A percentile compares a stretch with the other conserved stretches of the same genome.
Evolutionary conservation across 1,140 invertebrate species (phyloP).

Genomic region (Aphelenchoides fujianensis): DNA sequence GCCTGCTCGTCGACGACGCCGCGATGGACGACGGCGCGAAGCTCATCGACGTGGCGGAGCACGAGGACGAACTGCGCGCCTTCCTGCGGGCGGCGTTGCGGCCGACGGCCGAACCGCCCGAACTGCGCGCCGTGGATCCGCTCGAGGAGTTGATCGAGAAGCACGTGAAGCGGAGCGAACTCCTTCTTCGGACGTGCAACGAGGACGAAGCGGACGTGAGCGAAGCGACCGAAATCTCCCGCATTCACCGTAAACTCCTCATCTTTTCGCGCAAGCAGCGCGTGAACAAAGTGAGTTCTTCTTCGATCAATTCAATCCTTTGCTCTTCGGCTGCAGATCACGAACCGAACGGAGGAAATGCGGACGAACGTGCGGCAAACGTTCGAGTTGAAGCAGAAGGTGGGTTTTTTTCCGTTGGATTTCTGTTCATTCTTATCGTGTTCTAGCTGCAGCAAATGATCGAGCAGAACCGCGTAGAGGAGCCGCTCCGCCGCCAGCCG

Average conservation of each 20-base stretch:
- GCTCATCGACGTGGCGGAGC: neutral
- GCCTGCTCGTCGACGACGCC: neutral
- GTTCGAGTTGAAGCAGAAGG: constrained; percentile 2
- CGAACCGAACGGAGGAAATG: constrained; percentile 17
- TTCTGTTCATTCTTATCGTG: too few species aligned
- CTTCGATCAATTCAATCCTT: neutral
- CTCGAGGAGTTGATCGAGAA: neutral
- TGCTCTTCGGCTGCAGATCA: neutral
- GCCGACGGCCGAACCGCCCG: neutral
- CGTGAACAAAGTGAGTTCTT: neutral
- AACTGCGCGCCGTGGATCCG: neutral
- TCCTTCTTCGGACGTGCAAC: neutral
- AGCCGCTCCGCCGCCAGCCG: neutral
- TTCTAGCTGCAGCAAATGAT: constrained; percentile 15
- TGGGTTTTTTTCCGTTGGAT: neutral
- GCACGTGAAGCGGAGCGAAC: constrained; percentile 10
- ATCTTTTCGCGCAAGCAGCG: neutral
- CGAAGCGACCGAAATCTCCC: too few species aligned
- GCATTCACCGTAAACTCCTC: too few species aligned
- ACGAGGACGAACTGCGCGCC: neutral
- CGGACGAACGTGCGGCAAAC: neutral
- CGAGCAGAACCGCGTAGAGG: neutral
- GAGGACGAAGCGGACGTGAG: constrained; percentile 1
- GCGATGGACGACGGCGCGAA: neutral
- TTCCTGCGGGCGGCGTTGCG: neutral